Evolutionary conservation across 2,888 invertebrate species (phyloP).

Genomic region (Acanthosepion lycidas): DNA sequence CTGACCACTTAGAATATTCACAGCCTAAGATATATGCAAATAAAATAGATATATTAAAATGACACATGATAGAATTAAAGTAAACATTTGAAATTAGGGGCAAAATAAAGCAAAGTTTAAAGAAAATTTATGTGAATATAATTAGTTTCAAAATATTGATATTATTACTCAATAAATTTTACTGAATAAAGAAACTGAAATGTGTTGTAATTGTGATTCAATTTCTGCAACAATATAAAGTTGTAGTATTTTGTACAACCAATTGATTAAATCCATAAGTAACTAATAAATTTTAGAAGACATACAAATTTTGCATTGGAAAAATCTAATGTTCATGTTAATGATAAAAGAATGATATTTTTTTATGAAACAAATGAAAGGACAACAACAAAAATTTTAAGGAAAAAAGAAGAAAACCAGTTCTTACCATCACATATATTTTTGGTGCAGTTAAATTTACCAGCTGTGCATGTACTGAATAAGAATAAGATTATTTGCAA

Average conservation of each 20-base stretch:
- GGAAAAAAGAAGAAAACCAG: neutral
- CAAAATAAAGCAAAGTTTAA: neutral
- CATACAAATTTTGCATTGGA: no score
- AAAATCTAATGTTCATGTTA: no score
- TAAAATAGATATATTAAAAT: neutral
- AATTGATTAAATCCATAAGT: neutral
- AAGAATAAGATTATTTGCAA: neutral
- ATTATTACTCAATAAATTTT: neutral
- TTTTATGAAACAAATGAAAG: neutral
- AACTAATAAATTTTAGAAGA: neutral
- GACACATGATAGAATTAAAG: neutral
- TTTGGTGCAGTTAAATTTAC: neutral
- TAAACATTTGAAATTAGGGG: no score
- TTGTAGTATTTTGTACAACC: neutral
- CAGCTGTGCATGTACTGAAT: slow-evolving; percentile 17
- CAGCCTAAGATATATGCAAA: neutral
- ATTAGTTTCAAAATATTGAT: neutral
- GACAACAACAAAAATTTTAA: neutral
- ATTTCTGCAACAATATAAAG: neutral
- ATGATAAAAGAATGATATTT: no score
- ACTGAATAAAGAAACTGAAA: no score
- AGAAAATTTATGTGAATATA: neutral
- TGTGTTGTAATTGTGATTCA: neutral
- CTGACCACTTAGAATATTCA: neutral
- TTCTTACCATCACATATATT: neutral